Base-by-base conservation (phyloP, 2,888 invertebrate genomes). In the Dilophus febrilis region DNA sequence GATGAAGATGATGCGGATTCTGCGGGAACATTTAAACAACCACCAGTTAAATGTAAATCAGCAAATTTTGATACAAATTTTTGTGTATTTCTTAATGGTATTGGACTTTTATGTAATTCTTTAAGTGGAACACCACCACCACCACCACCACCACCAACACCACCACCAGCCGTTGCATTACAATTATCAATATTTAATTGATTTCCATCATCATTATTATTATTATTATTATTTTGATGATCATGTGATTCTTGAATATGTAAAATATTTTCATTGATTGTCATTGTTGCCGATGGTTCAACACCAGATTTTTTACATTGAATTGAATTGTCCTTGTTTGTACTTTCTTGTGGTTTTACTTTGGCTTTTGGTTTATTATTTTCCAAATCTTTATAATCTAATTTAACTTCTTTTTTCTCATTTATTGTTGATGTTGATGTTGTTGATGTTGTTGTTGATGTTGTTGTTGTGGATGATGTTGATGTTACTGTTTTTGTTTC, bases 41-140 rank as follows among this genome's bases (percentile, higher is more conserved):
- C 73, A 34, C 73, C 74, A 19, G 72, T 74, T 19, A 74, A 61
- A 50, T 72, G 70, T 48, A 73, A 66, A 51, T 73, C 74, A 16
- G 72, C 73, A 58, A 75, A 74, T 58, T 74, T 70, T 45, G 72
- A 71, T 17, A 69, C 71, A 48, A 72, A 71, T 50, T 72, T 70
- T 45, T 71, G 70, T 42, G 74, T 74, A 53, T 72, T 70, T 40
- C 73, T 64, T 37, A 67, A 64, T 38, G 72, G 72, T 45, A 71
- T 65, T 4, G 71, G 71, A 47, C 68, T 67, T 38, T 58, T 51
- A 29, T 51, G 46, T 35, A 48, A 43, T 42, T 55, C 50, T 41
- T 41, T 50, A 44, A 42, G 27, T 40, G 32, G 30, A 41, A 22
- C 3, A 46, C 47, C 39, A 40, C 14, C 14, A 44, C 38, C 3